Conservation (phyloP, 2,888 invertebrate species). For the Hydrotaea diabolus region DNA sequence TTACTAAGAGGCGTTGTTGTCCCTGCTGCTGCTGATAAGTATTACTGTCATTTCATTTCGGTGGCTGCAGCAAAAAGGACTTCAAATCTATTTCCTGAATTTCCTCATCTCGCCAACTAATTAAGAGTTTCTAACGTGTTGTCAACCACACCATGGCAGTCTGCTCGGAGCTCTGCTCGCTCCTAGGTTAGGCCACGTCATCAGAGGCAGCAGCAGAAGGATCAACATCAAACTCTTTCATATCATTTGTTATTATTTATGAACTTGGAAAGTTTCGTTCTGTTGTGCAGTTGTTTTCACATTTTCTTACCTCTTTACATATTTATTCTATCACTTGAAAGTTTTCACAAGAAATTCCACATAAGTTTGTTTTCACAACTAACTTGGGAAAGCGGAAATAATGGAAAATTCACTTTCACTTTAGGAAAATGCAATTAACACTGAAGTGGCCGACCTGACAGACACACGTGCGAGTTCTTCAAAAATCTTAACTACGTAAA, state of each 20-base stretch:
- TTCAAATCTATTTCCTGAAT: slow-evolving; percentile 44
- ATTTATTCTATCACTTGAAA: slow-evolving; percentile 35
- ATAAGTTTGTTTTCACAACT: background rate
- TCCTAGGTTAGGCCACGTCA: background rate
- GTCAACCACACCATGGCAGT: slow-evolving; percentile 46
- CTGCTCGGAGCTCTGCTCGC: too few relatives aligned
- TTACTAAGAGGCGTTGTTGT: slow-evolving; percentile 24
- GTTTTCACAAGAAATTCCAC: background rate
- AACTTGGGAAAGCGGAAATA: too few relatives aligned
- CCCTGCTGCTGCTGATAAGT: slow-evolving; percentile 30
- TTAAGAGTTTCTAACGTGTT: slow-evolving; percentile 48
- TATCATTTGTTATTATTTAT: slow-evolving; percentile 41
- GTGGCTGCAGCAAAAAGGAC: slow-evolving; percentile 10
- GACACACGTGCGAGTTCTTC: too few relatives aligned
- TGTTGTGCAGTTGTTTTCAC: slow-evolving; percentile 4
- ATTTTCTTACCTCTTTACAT: background rate
- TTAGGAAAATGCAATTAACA: too few relatives aligned
- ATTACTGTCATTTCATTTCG: slow-evolving; percentile 3
- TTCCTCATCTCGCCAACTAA: slow-evolving; percentile 48
- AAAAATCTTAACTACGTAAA: too few relatives aligned
- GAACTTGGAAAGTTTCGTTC: slow-evolving; percentile 37
- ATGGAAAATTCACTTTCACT: too few relatives aligned
- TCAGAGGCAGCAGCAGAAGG: background rate
- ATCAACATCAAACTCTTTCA: slow-evolving; percentile 13
- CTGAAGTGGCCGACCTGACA: too few relatives aligned